Percentiles rank a stretch among this genome's conserved stretches.
Conservation (phyloP, 2,888 invertebrate species). For the Phyto melanocephala region DNA sequence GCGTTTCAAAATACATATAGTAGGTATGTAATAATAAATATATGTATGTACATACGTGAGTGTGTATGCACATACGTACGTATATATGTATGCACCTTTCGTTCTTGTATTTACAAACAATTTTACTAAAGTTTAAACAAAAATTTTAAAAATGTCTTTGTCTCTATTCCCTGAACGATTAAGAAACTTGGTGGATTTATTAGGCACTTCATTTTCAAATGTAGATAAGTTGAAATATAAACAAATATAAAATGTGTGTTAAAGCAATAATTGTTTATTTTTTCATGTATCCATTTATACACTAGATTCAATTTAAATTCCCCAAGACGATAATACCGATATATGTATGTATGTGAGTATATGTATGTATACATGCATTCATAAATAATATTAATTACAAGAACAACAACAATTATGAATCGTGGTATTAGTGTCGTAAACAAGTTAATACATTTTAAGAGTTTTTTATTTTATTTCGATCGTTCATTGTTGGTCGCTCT, state of each 20-base stretch:
- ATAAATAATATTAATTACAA: neutral
- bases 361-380: too few species aligned
- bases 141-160: too few species aligned
- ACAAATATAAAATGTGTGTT: neutral
- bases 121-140: too few species aligned
- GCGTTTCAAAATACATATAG: too few species aligned
- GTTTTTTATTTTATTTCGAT: neutral
- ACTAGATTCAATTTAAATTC: neutral
- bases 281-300: neutral
- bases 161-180: neutral
- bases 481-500: neutral
- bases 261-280: neutral
- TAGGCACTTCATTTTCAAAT: neutral
- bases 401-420: neutral
- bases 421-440: neutral
- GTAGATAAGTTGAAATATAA: neutral
- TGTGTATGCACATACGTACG: too few species aligned
- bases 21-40: too few species aligned
- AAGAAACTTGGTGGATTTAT: neutral
- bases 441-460: neutral
- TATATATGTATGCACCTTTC: too few species aligned
- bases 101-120: too few species aligned
- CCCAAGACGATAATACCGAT: neutral
- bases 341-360: too few species aligned
- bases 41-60: too few species aligned